Evolutionary conservation across 2,888 invertebrate species (phyloP), one percentile per base, ranked within the genome.

Genomic region (Pammene fasciana): DNA sequence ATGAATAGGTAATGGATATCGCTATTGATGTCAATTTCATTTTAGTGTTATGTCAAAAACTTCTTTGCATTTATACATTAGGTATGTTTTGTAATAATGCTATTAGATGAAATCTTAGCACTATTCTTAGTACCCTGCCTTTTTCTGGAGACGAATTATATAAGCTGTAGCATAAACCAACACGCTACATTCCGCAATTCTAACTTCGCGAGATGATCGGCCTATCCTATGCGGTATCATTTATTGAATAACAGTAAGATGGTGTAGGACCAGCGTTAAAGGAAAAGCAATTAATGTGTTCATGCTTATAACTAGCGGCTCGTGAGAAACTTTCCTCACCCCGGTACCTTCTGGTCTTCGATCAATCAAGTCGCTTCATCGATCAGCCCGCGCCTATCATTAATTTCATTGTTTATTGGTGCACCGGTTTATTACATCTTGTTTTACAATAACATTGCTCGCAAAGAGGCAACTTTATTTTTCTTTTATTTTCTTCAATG

Each of bases 271-370:
- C 9, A 48, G 36, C 16, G 50, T 41, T 38, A 41, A 16, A 61
- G 5, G 18, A n/a, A 38, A 50, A 13, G 18, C 50, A 50, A 62
- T 62, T 77, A 73, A 75, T 73, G 68, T 75, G 72, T 75, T 73
- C 72, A 75, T 76, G 77, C 75, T 3, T 26, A 26, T 26, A 78
- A 79, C 74, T 76, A 74, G 67, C 71, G 59, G 70, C 67, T 68
- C 76, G 76, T 82, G 79, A 72, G 80, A 80, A 79, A 75, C 77
- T 80, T 80, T 79, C 77, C 55, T 74, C 73, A 72, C 61, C 46
- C 26, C 46, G 52, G 60, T 50, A 62, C 56, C 57, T 52, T 50
- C 62, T 68, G 64, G 68, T 68, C 64, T 68, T 57, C 64, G 57
- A 68, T 68, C 68, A 68, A 68, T 68, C 68, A 68, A 56, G 64